phyloP scores from a whole-genome alignment of 2,113 vertebrate species.

The Xiphophorus couchianus region DNA sequence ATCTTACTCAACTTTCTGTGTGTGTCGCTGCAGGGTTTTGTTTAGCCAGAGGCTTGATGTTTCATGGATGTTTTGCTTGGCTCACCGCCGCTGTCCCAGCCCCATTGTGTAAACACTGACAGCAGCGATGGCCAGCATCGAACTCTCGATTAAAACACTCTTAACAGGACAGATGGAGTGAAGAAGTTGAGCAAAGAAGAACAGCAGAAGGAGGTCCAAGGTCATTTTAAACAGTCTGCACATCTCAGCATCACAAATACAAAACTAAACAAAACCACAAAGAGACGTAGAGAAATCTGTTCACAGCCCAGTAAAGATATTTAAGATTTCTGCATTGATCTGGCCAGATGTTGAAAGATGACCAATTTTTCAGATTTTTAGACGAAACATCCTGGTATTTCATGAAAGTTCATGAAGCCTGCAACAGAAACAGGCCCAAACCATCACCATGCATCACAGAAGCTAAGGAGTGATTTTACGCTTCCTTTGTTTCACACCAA shows the following conservation, averaged over 20 bases:
- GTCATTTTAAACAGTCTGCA: constrained; percentile 33
- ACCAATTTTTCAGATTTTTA: not conserved
- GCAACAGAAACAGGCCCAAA: not conserved
- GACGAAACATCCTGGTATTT: not conserved
- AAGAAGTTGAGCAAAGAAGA: constrained; percentile 49
- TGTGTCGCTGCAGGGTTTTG: constrained; percentile 64
- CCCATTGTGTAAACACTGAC: constrained; percentile 74
- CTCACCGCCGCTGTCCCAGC: constrained; percentile 63
- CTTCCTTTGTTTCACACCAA: not conserved
- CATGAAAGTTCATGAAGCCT: not conserved
- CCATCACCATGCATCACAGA: not conserved
- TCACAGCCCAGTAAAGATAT: too few relatives aligned
- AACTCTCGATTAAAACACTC: constrained; percentile 71
- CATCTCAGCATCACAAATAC: constrained; percentile 4
- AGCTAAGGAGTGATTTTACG: not conserved
- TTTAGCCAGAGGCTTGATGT: constrained; percentile 74
- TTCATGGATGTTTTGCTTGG: constrained; percentile 77
- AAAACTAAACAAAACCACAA: constrained; percentile 26
- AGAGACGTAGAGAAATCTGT: constrained; percentile 20
- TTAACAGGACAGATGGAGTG: constrained; percentile 66
- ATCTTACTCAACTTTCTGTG: constrained; percentile 64
- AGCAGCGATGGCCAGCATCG: constrained; percentile 47
- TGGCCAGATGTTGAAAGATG: not conserved
- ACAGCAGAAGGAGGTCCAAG: constrained; percentile 42
- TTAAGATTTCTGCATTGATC: not conserved